Conservation (phyloP, 92 coral and sea anemone species). For the Muricea muricata region DNA sequence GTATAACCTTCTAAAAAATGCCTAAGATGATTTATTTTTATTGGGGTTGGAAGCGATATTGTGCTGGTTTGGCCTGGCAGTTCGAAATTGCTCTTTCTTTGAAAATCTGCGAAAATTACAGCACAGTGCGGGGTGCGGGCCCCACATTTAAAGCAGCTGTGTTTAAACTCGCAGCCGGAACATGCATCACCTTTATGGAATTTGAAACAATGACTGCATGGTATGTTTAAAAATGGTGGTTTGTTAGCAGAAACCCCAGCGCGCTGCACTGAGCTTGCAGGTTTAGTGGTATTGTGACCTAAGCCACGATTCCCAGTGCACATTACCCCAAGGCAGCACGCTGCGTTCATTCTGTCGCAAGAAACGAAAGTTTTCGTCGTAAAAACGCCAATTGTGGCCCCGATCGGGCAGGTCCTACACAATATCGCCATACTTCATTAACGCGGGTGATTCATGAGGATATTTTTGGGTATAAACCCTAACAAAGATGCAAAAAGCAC, state of each 20-base stretch:
- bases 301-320: conserved; percentile 68
- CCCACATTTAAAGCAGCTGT: conserved; percentile 59
- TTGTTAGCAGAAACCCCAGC: too few relatives aligned
- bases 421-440: conserved; percentile 29
- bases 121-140: conserved; percentile 4
- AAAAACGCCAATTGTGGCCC: conserved; percentile 27
- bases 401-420: conserved; percentile 15
- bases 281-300: conserved; percentile 26
- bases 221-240: conserved; percentile 23
- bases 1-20: conserved; percentile 23
- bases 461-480: conserved; percentile 17
- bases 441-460: conserved; percentile 29
- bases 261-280: too few relatives aligned
- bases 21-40: conserved; percentile 6
- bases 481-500: conserved; percentile 13
- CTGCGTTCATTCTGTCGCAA: neutral
- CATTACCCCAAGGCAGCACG: conserved; percentile 25
- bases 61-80: neutral
- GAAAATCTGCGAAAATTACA: conserved; percentile 60
- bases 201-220: conserved; percentile 46
- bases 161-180: conserved; percentile 61
- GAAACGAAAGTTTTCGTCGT: conserved; percentile 34
- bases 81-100: neutral
- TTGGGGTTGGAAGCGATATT: conserved; percentile 37
- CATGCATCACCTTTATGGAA: conserved; percentile 53